phyloP scores from a whole-genome alignment of 2,113 vertebrate species.

The Sebastes schlegelii region DNA sequence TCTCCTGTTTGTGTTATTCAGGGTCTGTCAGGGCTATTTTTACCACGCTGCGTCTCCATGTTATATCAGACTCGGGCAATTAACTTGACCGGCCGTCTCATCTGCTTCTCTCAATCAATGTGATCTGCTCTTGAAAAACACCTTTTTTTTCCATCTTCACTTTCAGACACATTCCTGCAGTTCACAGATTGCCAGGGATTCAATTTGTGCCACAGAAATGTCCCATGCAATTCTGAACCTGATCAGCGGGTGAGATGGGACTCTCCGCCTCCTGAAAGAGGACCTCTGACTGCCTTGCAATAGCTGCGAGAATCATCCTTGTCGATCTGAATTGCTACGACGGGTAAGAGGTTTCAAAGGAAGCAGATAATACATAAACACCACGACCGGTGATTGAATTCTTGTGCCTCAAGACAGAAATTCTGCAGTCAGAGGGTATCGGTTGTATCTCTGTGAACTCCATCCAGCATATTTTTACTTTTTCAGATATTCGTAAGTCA shows the following conservation, averaged over 20 bases:
- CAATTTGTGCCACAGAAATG: constrained; percentile 80
- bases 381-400: constrained; percentile 44
- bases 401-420: constrained; percentile 29
- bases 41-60: constrained; percentile 14
- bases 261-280: constrained; percentile 53
- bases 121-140: constrained; percentile 54
- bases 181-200: constrained; percentile 81
- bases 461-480: constrained; percentile 23
- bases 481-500: constrained; percentile 24
- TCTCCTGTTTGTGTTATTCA: neutral
- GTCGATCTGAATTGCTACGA: constrained; percentile 76
- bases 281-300: constrained; percentile 61
- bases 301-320: constrained; percentile 68
- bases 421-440: constrained; percentile 34
- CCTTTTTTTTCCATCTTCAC: constrained; percentile 55
- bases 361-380: constrained; percentile 65
- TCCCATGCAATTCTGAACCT: constrained; percentile 63
- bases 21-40: neutral
- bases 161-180: constrained; percentile 70
- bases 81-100: constrained; percentile 71
- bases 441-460: constrained; percentile 13
- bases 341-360: constrained; percentile 47
- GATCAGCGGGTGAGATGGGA: constrained; percentile 72
- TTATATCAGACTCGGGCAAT: constrained; percentile 64
- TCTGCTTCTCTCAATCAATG: constrained; percentile 54